These are phyloP conservation scores for Rynchops niger DNA, from an alignment of 2,113 vertebrate genomes.

Conservation along the genomic window DNA sequence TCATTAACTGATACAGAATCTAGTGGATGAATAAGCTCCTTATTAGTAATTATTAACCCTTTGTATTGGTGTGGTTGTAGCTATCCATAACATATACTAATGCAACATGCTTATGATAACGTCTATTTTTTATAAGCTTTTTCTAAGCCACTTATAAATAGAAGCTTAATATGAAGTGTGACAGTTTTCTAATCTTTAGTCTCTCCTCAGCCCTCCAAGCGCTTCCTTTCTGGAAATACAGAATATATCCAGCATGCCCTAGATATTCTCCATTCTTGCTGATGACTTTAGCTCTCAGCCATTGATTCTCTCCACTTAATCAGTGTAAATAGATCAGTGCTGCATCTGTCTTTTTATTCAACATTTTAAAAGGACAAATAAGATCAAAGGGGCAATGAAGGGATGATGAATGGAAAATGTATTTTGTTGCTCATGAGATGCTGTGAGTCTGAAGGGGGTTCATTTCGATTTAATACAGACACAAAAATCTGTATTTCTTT, in stretches of 20 bases:
- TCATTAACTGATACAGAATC: background rate
- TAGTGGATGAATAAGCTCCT: background rate
- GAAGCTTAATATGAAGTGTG: constrained; percentile 56
- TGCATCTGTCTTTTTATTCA: background rate
- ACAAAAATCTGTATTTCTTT: background rate
- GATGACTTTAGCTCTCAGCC: constrained; percentile 36
- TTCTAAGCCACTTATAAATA: constrained; percentile 66
- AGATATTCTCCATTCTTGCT: constrained; percentile 62
- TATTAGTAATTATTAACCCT: background rate
- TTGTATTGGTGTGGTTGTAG: background rate
- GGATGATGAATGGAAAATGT: background rate
- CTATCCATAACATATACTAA: background rate
- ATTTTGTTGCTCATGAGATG: background rate
- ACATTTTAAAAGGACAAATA: background rate
- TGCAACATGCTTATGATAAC: background rate
- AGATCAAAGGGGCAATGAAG: background rate
- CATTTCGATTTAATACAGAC: background rate
- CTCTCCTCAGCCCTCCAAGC: constrained; percentile 40
- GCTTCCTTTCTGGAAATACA: constrained; percentile 23
- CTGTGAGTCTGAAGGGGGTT: background rate
- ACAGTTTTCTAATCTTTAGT: constrained; percentile 53
- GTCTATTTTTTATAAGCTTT: constrained; percentile 39
- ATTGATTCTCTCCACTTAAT: constrained; percentile 53
- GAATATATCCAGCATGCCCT: constrained; percentile 63
- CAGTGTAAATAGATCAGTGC: constrained; percentile 41